Base-by-base conservation (phyloP, 2,113 vertebrate species). In the Rhea pennata region DNA sequence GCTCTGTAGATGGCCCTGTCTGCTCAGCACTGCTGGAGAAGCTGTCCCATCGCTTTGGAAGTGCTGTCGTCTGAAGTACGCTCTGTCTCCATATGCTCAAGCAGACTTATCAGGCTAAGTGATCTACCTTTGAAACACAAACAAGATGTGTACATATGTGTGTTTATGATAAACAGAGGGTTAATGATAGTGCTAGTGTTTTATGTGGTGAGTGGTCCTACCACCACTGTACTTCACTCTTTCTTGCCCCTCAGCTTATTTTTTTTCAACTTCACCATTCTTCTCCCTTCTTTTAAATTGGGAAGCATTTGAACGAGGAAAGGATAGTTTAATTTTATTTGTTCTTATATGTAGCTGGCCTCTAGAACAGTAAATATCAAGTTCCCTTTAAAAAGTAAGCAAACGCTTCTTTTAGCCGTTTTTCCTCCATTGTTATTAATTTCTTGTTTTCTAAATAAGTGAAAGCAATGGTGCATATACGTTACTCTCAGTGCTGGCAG, bases 101-200 rank as follows among this genome's bases (percentile, higher is more conserved):
- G 26, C 6, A 44, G 29, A 10, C 5, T 14, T 26, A 44, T 33
- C 40, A 29, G 15, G 39, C 48, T 66, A 62, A 51, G 84, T 40
- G 36, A 40, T 39, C 31, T 79, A 3, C 24, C 16, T 95, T 73
- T 66, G 71, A 42, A 74, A 93, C 88, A 66, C 5, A 56, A 62
- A 54, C 17, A 31, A 33, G 27, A 31, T 17, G 56, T 26, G 59
- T 39, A 33, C 22, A 7, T 0, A 33, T 24, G 8, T 0, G 0
- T 5, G 7, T 17, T 88, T 42, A 39, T 31, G 27, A 21, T 31
- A 69, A 93, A 51, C 9, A 84, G 56, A 88, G 12, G 14, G 39
- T 27, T 69, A 12, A 77, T 39, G 31, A 6, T 13, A 59, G 23
- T 27, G 26, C 16, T 20, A 72, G 53, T 40, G 48, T 62, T 51